Base-by-base conservation (phyloP, 2,888 invertebrate species). In the Suillia variegata region DNA sequence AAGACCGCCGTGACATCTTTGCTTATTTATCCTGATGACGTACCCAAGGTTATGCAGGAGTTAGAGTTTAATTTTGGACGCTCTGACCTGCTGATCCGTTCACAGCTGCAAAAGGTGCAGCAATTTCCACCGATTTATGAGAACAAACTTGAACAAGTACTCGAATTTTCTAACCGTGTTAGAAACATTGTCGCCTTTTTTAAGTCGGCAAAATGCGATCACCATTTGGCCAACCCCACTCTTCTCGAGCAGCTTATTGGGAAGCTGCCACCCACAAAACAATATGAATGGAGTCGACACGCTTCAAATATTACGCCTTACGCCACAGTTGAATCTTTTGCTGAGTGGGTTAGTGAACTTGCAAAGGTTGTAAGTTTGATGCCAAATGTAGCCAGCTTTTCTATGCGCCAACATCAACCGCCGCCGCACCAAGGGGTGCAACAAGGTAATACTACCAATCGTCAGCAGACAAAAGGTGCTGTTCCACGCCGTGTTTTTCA, bases 401-500 rank as follows among this genome's bases (percentile, higher is more conserved):
- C 45, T 45, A 45, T 45, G 18, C 45, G 45, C 13, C 45, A 45
- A 20, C 20, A 18, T 5, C 45, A 45, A 45, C 45, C 45, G 18
- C 45, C 45, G 20, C 45, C 45, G 45, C 45, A 45, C 45, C 45
- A 45, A 45, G 45, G 45, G 45, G 45, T 45, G 45, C 45, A 45
- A 26, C 24, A 21, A 48, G 60, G 56, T 13, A 51, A 56, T 13
- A 18, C 56, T 51, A 1, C 31, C 47, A 6, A 56, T 52, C 24
- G 52, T 52, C 34, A 55, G 49, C 10, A 0, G 22, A 33, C 45
- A 20, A 45, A 20, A 18, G 6, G 45, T 4, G 45, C 45, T 45
- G 6, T 45, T 45, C 45, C 45, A 45, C 45, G 45, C 18, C 45
- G 45, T 45, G 20, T 45, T 4, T 45, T 45, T 17, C 45, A 45